Percentiles rank a stretch among this genome's conserved stretches.
These are phyloP conservation scores for Melanostoma scalare DNA, from an alignment of 2,888 invertebrate genomes.

Conservation along the genomic window DNA sequence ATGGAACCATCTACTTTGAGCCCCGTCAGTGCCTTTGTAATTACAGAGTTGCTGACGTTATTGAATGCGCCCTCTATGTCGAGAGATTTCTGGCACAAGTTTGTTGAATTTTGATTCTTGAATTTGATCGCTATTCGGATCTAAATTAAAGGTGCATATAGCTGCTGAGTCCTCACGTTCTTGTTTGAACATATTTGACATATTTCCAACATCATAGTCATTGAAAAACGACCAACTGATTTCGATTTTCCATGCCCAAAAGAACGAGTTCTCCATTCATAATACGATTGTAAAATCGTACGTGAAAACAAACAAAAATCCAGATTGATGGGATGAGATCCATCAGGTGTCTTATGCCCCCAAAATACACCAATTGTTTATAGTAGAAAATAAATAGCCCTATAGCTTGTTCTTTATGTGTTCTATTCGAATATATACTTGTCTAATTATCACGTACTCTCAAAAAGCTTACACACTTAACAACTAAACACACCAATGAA, in stretches of 20 bases:
- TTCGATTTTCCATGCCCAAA: not conserved
- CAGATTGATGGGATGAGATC: constrained; percentile 38
- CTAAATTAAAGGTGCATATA: too few relatives aligned
- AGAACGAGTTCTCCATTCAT: constrained; percentile 23
- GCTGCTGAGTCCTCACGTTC: too few relatives aligned
- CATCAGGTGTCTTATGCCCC: constrained; percentile 40
- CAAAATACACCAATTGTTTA: constrained; percentile 30
- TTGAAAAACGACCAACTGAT: too few relatives aligned
- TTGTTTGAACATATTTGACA: too few relatives aligned
- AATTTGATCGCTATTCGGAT: too few relatives aligned
- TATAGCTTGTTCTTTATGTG: constrained; percentile 28
- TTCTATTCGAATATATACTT: constrained; percentile 17
- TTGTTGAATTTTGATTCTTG: too few relatives aligned
- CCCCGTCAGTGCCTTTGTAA: too few relatives aligned
- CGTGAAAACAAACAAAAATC: constrained; percentile 20
- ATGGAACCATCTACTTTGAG: too few relatives aligned
- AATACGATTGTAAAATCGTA: not conserved
- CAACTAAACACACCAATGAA: constrained; percentile 20
- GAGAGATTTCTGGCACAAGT: too few relatives aligned
- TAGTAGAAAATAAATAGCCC: constrained; percentile 7
- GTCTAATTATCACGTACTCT: constrained; percentile 46
- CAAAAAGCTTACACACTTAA: constrained; percentile 47
- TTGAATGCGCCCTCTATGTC: too few relatives aligned
- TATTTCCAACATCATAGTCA: too few relatives aligned
- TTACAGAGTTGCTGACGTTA: too few relatives aligned